Base-by-base conservation (phyloP, 2,888 invertebrate genomes). In the Lacanobia wlatinum region DNA sequence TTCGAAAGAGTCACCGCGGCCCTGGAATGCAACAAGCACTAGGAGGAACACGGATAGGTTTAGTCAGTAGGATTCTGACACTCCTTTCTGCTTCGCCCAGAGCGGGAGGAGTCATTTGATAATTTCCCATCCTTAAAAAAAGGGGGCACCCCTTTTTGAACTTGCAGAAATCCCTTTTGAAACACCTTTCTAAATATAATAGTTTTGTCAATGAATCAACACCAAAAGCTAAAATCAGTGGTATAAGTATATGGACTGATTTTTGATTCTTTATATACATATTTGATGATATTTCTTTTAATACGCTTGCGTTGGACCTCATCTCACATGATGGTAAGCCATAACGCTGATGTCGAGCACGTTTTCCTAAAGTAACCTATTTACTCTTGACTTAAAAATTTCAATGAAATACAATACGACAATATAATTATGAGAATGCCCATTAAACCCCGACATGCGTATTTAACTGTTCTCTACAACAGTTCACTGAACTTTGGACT, bases 401-500 rank as follows among this genome's bases (percentile, higher is more conserved):
- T 70, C 61, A 59, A 62, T 58, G 16, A 59, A 50, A 62, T 46
- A 48, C 52, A 1, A 52, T 64, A 65, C 12, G 58, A 66, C 76
- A 48, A 40, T 55, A 65, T 76, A 80, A 82, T 80, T 78, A 80
- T 68, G 75, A 72, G 73, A 79, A 77, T 69, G 21, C 38, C 6
- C 53, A 76, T 64, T 75, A 73, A 73, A 48, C 43, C 50, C 21
- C 58, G 59, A 62, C 67, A 61, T 72, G 52, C 52, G 59, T 73
- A 60, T 78, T 72, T 69, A 77, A 78, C 70, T 68, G 56, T 75
- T 67, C 50, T 68, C 46, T 59, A 65, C 59, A 21, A 52, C 50
- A 82, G 84, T 66, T 61, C 84, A 61, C 79, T 88, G 87, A 85
- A 81, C 87, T 83, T 69, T 85, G 78, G 72, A 82, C 84, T 82